Base-by-base conservation (phyloP, 2,113 vertebrate species). In the Pituophis catenifer region DNA sequence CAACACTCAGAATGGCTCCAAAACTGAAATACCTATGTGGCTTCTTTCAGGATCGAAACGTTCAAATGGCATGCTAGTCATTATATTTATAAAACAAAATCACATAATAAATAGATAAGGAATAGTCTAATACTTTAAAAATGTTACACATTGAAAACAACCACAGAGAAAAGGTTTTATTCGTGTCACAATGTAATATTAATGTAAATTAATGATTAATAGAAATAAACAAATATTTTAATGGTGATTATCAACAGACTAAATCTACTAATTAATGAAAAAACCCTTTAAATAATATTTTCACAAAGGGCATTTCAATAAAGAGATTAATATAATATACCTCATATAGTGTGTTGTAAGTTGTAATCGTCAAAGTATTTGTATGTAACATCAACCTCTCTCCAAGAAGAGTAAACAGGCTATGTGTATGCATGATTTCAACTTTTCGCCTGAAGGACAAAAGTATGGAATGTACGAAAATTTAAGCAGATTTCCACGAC, bases 351-450 rank as follows among this genome's bases (percentile, higher is more conserved):
- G 99, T 98, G 98, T 99, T 99, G 95, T 99, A 99, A 8, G 98
- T 99, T 58, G 99, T 99, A 94, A 99, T 97, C 0, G 99, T 99
- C 96, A 99, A 98, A 13, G 98, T 98, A 96, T 98, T 99, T 93
- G 98, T 99, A 97, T 99, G 98, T 90, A 99, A 95, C 99, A 99
- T 99, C 94, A 99, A 97, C 90, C 98, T 98, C 96, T 99, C 99
- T 92, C 99, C 99, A 90, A 99, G 98, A 65, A 99, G 98, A 33
- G 99, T 99, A 95, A 99, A 99, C 90, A 99, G 99, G 95, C 99
- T 99, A 96, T 99, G 99, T 75, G 99, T 99, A 94, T 99, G 99
- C 99, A 99, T 99, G 95, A 99, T 99, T 97, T 99, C 99, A 95
- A 99, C 99, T 97, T 99, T 99, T 94, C 99, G 97, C 96, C 99